A percentile compares a stretch with the other conserved stretches of the same genome.
phyloP scores from a whole-genome alignment of 1,140 invertebrate genomes.

The Drosophila ironensis region DNA sequence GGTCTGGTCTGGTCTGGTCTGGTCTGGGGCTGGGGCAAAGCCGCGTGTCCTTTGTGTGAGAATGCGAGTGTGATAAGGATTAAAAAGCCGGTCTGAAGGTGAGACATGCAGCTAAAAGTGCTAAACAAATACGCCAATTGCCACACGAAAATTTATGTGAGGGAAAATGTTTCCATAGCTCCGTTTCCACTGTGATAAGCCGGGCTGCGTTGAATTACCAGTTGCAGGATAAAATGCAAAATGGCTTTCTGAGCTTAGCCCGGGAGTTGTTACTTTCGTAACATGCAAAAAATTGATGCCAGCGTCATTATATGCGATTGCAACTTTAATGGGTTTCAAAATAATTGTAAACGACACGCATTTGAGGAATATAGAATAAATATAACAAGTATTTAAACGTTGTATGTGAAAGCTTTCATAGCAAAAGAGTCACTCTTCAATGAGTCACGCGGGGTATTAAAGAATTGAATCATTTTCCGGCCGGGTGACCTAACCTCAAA shows the following conservation, averaged over 20 bases:
- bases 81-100: constrained; percentile 59
- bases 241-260: constrained; percentile 43
- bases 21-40: neutral
- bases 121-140: constrained; percentile 68
- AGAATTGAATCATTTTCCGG: no score
- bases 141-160: constrained; percentile 34
- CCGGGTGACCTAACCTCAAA: no score
- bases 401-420: no score
- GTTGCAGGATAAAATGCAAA: neutral
- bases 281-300: no score
- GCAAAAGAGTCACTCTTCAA: no score
- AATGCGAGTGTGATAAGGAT: constrained; percentile 63
- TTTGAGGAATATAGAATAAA: no score
- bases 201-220: neutral
- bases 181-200: constrained; percentile 39
- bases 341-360: no score
- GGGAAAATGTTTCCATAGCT: constrained; percentile 18
- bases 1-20: no score
- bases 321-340: no score
- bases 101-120: constrained; percentile 59
- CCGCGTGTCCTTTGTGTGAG: constrained; percentile 26
- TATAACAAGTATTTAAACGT: no score
- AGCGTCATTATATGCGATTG: no score
- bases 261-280: constrained; percentile 59
- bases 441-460: no score